These are phyloP conservation scores for Schizopygopsis pylzovi DNA, from an alignment of 2,797 vertebrate species.

Conservation along the genomic window DNA sequence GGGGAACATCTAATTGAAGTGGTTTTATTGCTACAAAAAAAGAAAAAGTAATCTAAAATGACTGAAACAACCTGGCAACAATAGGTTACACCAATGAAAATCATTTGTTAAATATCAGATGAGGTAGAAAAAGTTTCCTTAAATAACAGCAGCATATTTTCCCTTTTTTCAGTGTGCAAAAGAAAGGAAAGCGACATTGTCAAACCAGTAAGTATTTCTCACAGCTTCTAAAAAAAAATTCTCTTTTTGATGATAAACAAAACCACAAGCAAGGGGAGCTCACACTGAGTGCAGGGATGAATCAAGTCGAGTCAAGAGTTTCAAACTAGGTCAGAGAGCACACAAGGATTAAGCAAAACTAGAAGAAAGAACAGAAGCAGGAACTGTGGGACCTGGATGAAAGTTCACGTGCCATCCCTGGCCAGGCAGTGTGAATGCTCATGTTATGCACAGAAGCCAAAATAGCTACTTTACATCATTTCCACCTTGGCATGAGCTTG, in stretches of 20 bases:
- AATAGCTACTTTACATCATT: conserved; percentile 41
- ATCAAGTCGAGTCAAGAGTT: conserved; percentile 48
- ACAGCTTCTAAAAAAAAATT: conserved; percentile 5
- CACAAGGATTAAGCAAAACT: conserved; percentile 46
- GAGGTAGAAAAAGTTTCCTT: background rate
- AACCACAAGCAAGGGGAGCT: conserved; percentile 34
- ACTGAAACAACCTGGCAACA: background rate
- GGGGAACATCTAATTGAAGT: background rate
- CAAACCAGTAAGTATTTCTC: conserved; percentile 23
- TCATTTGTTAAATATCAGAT: background rate
- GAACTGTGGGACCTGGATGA: conserved; percentile 36
- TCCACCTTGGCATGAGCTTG: conserved; percentile 29
- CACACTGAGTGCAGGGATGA: conserved; percentile 38
- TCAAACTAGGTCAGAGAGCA: conserved; percentile 62
- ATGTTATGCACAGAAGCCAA: conserved; percentile 41
- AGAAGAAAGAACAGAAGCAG: conserved; percentile 31
- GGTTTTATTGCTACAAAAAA: background rate
- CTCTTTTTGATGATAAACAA: conserved; percentile 45
- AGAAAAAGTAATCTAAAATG: background rate
- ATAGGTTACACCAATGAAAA: background rate
- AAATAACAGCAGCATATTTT: background rate
- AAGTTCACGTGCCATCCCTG: conserved; percentile 20
- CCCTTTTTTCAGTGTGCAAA: background rate
- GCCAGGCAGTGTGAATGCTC: conserved; percentile 28
- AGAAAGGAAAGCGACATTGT: background rate